Evolutionary conservation across 2,113 vertebrate genomes (phyloP).

Genomic region (Phaethornis superciliosus): DNA sequence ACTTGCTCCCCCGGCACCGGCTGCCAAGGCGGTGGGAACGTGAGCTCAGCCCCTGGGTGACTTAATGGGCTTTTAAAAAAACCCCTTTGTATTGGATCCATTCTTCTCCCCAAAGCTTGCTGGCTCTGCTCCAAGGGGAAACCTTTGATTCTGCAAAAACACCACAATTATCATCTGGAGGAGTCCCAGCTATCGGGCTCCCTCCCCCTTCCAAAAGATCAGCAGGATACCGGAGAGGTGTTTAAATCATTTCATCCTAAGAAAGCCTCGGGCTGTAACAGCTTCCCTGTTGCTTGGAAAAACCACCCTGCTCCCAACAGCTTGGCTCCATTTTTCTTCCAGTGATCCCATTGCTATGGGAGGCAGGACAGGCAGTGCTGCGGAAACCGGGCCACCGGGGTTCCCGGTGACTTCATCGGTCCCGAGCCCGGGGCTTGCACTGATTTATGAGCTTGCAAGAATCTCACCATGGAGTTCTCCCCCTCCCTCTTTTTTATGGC

Average conservation of each 20-base stretch:
- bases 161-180: constrained; percentile 49
- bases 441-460: constrained; percentile 28
- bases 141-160: constrained; percentile 61
- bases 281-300: not conserved
- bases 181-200: constrained; percentile 18
- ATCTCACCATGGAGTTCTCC: not conserved
- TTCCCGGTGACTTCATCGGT: constrained; percentile 8
- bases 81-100: constrained; percentile 24
- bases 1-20: not conserved
- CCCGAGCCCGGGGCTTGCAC: not conserved
- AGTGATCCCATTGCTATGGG: not conserved
- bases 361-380: not conserved
- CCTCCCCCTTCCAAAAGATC: not conserved
- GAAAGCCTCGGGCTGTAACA: constrained; percentile 28
- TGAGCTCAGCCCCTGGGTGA: constrained; percentile 36
- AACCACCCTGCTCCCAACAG: constrained; percentile 1
- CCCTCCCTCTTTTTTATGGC: not conserved
- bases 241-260: constrained; percentile 52
- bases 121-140: constrained; percentile 48
- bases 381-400: not conserved
- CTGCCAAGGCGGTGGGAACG: constrained; percentile 10
- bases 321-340: constrained; percentile 10
- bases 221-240: constrained; percentile 29
- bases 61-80: constrained; percentile 59
- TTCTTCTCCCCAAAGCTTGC: constrained; percentile 54